Percentiles rank a stretch among this genome's conserved stretches.
phyloP scores from a whole-genome alignment of 2,797 vertebrate genomes.

The Chlorospingus semifuscus region DNA sequence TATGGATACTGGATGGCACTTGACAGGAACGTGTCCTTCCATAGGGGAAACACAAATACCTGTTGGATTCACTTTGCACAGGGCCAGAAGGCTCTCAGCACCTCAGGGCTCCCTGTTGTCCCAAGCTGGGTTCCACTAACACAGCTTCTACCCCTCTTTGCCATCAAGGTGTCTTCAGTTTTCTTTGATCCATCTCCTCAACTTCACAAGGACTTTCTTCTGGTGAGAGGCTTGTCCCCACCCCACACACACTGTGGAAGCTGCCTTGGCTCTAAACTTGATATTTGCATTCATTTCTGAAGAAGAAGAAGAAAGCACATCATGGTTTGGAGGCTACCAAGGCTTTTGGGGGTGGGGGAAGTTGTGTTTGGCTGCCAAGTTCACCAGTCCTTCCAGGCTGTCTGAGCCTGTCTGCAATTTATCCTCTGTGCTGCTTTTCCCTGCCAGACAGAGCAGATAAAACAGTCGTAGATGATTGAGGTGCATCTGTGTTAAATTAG shows the following conservation, averaged over 20 bases:
- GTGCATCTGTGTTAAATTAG: not conserved
- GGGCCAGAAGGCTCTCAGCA: not conserved
- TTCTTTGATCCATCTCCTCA: not conserved
- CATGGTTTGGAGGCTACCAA: not conserved
- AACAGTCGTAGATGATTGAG: not conserved
- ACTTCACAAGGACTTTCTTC: not conserved
- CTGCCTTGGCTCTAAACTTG: not conserved
- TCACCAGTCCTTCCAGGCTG: not conserved
- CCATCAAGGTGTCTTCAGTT: not conserved
- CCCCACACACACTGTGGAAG: fast-evolving
- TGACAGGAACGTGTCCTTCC: fast-evolving
- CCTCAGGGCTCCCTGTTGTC: not conserved
- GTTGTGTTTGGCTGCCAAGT: not conserved
- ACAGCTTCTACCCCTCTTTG: not conserved
- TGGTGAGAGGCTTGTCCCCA: not conserved
- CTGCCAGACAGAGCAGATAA: not conserved
- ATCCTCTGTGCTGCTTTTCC: not conserved
- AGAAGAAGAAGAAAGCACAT: not conserved
- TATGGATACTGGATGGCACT: not conserved
- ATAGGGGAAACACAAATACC: not conserved
- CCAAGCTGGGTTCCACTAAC: not conserved
- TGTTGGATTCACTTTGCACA: not conserved
- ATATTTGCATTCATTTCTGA: not conserved
- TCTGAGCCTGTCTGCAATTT: not conserved
- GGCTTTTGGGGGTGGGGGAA: not conserved